Evolutionary conservation across 2,113 vertebrate genomes (phyloP), one percentile per base, ranked within the genome.

Genomic region (Camelus bactrianus): DNA sequence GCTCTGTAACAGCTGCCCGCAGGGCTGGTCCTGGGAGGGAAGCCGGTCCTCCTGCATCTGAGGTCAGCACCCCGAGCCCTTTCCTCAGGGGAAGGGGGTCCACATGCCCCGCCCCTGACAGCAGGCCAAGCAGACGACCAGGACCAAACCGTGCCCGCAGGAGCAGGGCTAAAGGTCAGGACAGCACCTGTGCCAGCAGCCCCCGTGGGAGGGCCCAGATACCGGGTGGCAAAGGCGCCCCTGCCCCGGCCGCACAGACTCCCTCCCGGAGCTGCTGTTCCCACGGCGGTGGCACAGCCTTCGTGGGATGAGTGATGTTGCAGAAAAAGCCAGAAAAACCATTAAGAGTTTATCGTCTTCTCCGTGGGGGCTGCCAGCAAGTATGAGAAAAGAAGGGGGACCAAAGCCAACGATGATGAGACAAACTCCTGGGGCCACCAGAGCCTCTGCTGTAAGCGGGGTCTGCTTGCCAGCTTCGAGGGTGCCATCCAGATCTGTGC

Each of bases 351-450:
- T 20, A 0, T 20, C 5, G 4, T 13, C 17, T 30, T 16, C 28
- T 11, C 56, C 2, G 14, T 2, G 0, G 24, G 20, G 46, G 56
- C 22, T 9, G 58, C 32, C 15, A 2, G 4, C 4, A 35, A 28
- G 42, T 0, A 0, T 0, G 22, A 7, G 28, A 1, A 22, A 16
- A n/a, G 46, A 8, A 5, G 5, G 5, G 32, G 5, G 5, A 24
- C 0, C 46, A 14, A 30, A 19, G 19, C 0, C 7, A 5, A 42
- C 38, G 38, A 42, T 42, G 38, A 42, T 42, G 38, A 38, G 58
- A 30, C 46, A 19, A 9, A 13, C 11, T 62, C 48, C 10, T 42
- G 0, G 54, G 1, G 42, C 19, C 42, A 8, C 35, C 1, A 17
- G 69, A n/a, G 56, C 54, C 56, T 35, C 10, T 2, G 70, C 26